phyloP scores from a whole-genome alignment of 2,888 invertebrate genomes.

The Phytoseiulus persimilis region DNA sequence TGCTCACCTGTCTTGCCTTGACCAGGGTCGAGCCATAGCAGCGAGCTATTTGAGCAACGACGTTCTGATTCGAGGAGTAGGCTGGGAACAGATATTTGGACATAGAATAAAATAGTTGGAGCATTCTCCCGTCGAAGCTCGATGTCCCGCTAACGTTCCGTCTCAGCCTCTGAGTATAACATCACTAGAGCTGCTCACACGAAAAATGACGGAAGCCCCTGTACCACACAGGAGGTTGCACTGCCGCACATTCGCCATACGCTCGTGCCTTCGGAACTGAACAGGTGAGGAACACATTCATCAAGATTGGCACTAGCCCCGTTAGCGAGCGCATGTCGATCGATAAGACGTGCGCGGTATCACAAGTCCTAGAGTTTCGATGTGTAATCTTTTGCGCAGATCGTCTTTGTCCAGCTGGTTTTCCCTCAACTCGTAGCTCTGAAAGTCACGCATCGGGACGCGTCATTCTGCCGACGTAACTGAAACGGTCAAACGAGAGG shows the following conservation, averaged over 20 bases:
- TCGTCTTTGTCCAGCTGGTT: no score
- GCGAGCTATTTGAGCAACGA: background rate
- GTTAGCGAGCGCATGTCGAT: background rate
- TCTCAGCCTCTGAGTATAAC: no score
- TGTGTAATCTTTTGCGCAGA: background rate
- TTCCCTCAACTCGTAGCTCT: no score
- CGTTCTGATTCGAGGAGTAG: background rate
- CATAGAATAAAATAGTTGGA: no score
- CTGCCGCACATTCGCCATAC: background rate
- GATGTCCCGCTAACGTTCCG: no score
- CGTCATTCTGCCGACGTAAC: no score
- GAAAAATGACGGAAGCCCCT: constrained; percentile 11
- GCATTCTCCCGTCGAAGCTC: no score
- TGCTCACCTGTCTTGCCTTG: background rate
- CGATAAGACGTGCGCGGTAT: background rate
- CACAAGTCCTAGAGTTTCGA: background rate
- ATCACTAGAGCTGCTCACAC: background rate
- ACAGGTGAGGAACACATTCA: background rate
- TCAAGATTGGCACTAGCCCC: background rate
- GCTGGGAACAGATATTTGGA: background rate
- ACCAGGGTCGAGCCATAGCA: background rate
- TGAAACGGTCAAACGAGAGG: no score
- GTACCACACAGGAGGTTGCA: constrained; percentile 23
- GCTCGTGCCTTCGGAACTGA: background rate
- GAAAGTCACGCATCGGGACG: no score